Evolutionary conservation across 2,113 vertebrate genomes (phyloP).

Genomic region (Cyprinus carpio): DNA sequence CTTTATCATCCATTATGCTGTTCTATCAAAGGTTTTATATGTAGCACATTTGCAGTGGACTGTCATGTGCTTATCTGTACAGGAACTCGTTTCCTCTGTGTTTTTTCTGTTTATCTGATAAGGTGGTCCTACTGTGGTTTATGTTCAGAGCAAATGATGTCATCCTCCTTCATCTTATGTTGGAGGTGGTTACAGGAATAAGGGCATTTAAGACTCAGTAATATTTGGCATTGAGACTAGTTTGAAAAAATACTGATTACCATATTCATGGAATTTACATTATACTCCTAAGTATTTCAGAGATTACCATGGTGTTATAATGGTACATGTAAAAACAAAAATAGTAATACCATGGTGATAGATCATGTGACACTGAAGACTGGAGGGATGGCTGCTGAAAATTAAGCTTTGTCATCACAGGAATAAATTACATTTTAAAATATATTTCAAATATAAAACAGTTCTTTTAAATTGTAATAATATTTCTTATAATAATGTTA

Average conservation of each 20-base stretch:
- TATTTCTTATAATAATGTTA: neutral
- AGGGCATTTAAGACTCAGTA: neutral
- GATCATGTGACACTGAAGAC: neutral
- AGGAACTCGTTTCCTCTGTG: conserved; percentile 33
- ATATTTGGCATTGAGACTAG: neutral
- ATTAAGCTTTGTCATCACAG: neutral
- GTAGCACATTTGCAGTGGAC: conserved; percentile 10
- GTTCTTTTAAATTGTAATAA: neutral
- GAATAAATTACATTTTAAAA: neutral
- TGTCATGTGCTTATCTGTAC: conserved; percentile 33
- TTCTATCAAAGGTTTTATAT: conserved; percentile 25
- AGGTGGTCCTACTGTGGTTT: conserved; percentile 23
- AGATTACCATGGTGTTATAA: neutral
- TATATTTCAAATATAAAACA: neutral
- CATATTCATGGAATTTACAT: neutral
- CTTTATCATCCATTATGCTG: conserved; percentile 18
- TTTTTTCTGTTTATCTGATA: conserved; percentile 34
- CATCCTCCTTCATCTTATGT: neutral
- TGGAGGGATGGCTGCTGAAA: neutral
- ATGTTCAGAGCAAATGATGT: conserved; percentile 18
- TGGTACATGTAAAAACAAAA: neutral
- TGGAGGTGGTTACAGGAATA: neutral
- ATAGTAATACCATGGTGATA: too few species aligned
- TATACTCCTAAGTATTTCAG: neutral
- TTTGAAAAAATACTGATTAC: too few species aligned